phyloP scores from a whole-genome alignment of 2,888 invertebrate species.

The Luffia ferchaultella region DNA sequence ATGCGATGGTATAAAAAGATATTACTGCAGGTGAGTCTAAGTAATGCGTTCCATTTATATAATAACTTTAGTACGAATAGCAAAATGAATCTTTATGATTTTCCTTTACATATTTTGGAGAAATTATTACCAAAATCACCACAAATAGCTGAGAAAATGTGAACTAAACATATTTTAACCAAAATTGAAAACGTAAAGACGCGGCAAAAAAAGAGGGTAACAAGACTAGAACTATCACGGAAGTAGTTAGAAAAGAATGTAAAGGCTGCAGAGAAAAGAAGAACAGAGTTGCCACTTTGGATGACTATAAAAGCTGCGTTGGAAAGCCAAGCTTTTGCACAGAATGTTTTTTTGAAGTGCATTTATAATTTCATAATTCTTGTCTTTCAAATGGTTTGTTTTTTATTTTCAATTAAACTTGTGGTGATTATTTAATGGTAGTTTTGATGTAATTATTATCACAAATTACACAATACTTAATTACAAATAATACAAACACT shows the following conservation, averaged over 20 bases:
- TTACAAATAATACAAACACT: too few relatives aligned
- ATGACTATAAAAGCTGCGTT: slow-evolving; percentile 20
- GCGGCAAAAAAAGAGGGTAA: slow-evolving; percentile 13
- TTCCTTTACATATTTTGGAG: slow-evolving; percentile 15
- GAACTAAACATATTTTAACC: slow-evolving; percentile 15
- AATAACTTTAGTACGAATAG: slow-evolving; percentile 14
- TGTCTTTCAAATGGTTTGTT: background rate
- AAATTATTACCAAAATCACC: background rate
- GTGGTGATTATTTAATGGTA: too few relatives aligned
- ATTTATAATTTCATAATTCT: slow-evolving; percentile 6
- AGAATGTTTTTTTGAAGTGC: slow-evolving; percentile 18
- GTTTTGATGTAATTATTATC: too few relatives aligned
- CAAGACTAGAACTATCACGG: slow-evolving; percentile 11
- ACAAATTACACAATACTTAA: too few relatives aligned
- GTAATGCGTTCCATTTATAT: slow-evolving; percentile 14
- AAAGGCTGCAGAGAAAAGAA: slow-evolving; percentile 19
- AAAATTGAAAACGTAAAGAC: slow-evolving; percentile 18
- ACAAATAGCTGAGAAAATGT: background rate
- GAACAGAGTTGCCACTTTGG: slow-evolving; percentile 19
- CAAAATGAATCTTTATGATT: slow-evolving; percentile 18
- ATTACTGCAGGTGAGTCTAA: slow-evolving; percentile 13
- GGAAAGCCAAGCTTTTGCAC: slow-evolving; percentile 19
- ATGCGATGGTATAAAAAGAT: slow-evolving; percentile 15
- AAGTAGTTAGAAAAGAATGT: slow-evolving; percentile 21
- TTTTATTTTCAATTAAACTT: too few relatives aligned